A percentile compares a stretch with the other conserved stretches of the same genome.
Conservation (phyloP, 2,888 invertebrate genomes). For the Drosophila algonquin region DNA sequence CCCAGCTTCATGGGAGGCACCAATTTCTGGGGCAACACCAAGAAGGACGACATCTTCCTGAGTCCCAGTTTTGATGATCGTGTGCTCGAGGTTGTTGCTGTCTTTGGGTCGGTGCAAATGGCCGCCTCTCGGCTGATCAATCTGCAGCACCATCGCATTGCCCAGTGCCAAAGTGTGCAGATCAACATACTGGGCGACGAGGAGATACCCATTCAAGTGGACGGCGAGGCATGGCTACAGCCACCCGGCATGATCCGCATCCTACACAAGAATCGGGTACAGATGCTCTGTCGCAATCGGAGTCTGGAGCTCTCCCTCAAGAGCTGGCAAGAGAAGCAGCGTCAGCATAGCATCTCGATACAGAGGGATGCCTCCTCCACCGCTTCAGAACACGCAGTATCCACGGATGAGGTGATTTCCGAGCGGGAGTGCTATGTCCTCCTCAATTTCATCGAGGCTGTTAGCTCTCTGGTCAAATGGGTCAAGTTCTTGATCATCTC, state of each 20-base stretch:
- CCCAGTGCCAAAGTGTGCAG: slow-evolving; percentile 97
- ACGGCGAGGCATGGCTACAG: slow-evolving; percentile 99
- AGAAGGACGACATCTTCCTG: slow-evolving; percentile 95
- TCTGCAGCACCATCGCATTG: slow-evolving; percentile 97
- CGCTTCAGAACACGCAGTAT: slow-evolving; percentile 79
- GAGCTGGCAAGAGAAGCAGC: slow-evolving; percentile 93
- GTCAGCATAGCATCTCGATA: slow-evolving; percentile 85
- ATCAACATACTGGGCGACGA: slow-evolving; percentile 97
- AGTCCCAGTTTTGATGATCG: slow-evolving; percentile 98
- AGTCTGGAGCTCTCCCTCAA: slow-evolving; percentile 95
- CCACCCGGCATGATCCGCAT: slow-evolving; percentile 98
- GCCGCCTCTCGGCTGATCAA: slow-evolving; percentile 97
- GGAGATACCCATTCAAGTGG: slow-evolving; percentile 97
- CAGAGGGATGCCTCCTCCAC: slow-evolving; percentile 84
- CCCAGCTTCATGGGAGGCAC: slow-evolving; percentile 99
- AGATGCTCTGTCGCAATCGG: slow-evolving; percentile 96
- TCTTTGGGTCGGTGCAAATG: slow-evolving; percentile 99
- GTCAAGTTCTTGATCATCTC: slow-evolving; percentile 88
- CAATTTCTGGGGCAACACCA: slow-evolving; percentile 98
- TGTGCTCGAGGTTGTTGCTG: slow-evolving; percentile 98
- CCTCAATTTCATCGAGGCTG: slow-evolving; percentile 92
- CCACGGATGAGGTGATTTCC: slow-evolving; percentile 84
- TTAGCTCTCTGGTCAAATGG: slow-evolving; percentile 94
- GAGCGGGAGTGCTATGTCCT: slow-evolving; percentile 85
- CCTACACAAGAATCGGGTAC: slow-evolving; percentile 97